These are phyloP conservation scores for Anhinga anhinga DNA, from an alignment of 2,113 vertebrate species.

Conservation along the genomic window DNA sequence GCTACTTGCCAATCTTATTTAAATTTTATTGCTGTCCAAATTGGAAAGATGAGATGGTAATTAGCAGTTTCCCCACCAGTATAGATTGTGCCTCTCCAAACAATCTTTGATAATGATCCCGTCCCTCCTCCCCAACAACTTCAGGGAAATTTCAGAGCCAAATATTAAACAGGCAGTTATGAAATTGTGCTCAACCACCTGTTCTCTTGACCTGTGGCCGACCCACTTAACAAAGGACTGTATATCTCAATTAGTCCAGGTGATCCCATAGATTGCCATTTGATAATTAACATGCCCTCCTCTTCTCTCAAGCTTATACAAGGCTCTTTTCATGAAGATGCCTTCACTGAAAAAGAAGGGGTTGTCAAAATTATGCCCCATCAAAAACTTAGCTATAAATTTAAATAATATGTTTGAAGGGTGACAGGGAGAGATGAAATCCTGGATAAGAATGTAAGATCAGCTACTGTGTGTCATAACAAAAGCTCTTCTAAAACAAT, in stretches of 20 bases:
- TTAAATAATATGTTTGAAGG: neutral
- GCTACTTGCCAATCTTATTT: conserved; percentile 72
- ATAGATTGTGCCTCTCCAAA: conserved; percentile 70
- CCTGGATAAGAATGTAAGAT: neutral
- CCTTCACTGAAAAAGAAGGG: neutral
- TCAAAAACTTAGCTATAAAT: neutral
- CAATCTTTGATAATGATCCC: conserved; percentile 75
- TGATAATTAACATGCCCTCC: conserved; percentile 3
- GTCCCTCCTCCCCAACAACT: conserved; percentile 59
- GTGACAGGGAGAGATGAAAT: neutral
- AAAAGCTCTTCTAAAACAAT: neutral
- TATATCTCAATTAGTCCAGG: conserved; percentile 71
- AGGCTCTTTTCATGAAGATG: neutral
- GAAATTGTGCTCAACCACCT: conserved; percentile 72
- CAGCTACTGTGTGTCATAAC: neutral
- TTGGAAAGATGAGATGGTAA: conserved; percentile 76
- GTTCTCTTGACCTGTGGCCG: conserved; percentile 63
- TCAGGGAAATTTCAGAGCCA: conserved; percentile 73
- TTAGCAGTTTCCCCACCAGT: conserved; percentile 75
- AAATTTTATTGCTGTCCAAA: conserved; percentile 75
- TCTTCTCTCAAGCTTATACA: neutral
- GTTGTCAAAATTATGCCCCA: neutral
- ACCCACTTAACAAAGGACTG: conserved; percentile 64
- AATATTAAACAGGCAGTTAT: conserved; percentile 73
- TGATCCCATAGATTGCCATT: conserved; percentile 54